phyloP scores from a whole-genome alignment of 2,888 invertebrate species.

The Eupeodes luniger region DNA sequence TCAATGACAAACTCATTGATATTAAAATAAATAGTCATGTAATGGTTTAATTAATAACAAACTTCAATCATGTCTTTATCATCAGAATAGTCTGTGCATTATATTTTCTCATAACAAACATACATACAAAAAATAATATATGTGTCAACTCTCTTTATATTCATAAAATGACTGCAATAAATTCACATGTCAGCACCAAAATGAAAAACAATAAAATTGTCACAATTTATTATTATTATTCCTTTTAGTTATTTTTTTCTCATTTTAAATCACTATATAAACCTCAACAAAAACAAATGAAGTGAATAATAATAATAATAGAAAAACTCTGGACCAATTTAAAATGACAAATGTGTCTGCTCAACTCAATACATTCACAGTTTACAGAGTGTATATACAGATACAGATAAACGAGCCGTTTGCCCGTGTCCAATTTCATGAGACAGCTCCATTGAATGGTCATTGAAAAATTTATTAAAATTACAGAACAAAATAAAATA shows the following conservation, averaged over 20 bases:
- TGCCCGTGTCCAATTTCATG: conserved; percentile 44
- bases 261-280: conserved; percentile 61
- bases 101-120: conserved; percentile 2
- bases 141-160: conserved; percentile 18
- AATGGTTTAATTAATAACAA: conserved; percentile 21
- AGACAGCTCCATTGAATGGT: conserved; percentile 41
- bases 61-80: conserved; percentile 11
- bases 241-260: conserved; percentile 26
- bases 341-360: conserved; percentile 75
- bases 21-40: background rate
- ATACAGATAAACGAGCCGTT: conserved; percentile 30
- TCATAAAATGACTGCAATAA: conserved; percentile 36
- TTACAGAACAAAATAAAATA: conserved; percentile 37
- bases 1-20: background rate
- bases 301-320: conserved; percentile 43
- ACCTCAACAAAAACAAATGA: conserved; percentile 39
- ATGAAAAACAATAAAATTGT: conserved; percentile 63
- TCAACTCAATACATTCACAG: conserved; percentile 35
- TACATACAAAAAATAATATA: background rate
- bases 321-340: conserved; percentile 70
- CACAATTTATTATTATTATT: conserved; percentile 46
- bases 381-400: background rate
- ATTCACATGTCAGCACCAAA: conserved; percentile 40
- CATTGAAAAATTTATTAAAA: conserved; percentile 22
- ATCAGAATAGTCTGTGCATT: background rate